Conservation (phyloP, 2,113 vertebrate genomes). For the Onychostruthus taczanowskii region DNA sequence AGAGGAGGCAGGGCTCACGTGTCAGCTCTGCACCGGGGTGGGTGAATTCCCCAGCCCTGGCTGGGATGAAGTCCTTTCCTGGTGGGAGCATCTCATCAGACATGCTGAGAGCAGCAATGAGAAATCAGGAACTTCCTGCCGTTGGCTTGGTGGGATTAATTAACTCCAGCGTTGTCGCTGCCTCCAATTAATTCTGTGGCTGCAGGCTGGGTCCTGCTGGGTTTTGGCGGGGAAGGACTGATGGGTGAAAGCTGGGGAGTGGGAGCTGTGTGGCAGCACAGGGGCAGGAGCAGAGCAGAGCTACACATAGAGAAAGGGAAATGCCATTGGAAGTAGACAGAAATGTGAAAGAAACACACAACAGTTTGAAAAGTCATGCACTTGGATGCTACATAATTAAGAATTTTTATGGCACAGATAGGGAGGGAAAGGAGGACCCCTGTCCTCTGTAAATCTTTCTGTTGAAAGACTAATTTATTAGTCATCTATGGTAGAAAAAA, state of each 20-base stretch:
- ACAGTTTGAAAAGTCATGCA: background rate
- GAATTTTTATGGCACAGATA: background rate
- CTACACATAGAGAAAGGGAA: background rate
- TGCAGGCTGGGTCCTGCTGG: background rate
- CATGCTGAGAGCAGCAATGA: background rate
- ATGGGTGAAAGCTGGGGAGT: background rate
- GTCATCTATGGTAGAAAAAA: background rate
- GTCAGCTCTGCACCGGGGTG: background rate
- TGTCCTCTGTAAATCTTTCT: background rate
- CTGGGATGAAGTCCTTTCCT: background rate
- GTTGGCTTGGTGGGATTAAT: conserved; percentile 19
- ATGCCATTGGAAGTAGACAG: background rate
- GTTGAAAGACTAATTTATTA: background rate
- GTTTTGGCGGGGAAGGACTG: background rate
- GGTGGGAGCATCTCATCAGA: background rate
- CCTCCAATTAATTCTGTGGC: background rate
- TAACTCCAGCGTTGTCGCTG: background rate
- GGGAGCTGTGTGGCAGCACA: background rate
- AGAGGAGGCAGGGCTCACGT: conserved; percentile 14
- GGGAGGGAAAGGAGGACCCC: background rate
- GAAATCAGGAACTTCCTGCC: background rate
- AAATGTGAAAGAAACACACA: background rate
- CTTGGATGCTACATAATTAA: background rate
- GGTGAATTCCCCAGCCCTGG: background rate
- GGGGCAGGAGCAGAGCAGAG: background rate